These are phyloP conservation scores for Apocrypta bakeri DNA, from an alignment of 1,140 invertebrate species.

Conservation along the genomic window DNA sequence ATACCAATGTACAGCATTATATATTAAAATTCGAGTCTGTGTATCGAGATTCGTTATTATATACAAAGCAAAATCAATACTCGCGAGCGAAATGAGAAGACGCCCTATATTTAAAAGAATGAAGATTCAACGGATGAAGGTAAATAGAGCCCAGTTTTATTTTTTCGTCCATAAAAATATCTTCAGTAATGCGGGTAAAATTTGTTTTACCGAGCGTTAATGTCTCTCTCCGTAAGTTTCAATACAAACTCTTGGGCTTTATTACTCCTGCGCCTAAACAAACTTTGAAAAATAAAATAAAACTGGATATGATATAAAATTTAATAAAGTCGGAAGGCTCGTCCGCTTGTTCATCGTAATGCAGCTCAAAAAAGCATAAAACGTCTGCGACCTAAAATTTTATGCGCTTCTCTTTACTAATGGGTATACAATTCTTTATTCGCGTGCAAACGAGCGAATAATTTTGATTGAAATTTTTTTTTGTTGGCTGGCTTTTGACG, in stretches of 20 bases:
- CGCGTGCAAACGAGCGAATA: not conserved
- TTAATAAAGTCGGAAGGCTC: not conserved
- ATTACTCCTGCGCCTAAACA: not conserved
- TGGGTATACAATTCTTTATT: not conserved
- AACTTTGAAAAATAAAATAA: slow-evolving; percentile 6
- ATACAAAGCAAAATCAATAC: slow-evolving; percentile 1
- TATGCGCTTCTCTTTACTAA: no score
- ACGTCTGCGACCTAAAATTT: not conserved
- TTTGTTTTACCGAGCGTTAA: not conserved
- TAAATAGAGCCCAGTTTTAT: not conserved
- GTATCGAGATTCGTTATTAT: not conserved
- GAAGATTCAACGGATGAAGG: not conserved
- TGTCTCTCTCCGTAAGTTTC: not conserved
- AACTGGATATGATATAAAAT: not conserved
- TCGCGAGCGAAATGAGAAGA: not conserved
- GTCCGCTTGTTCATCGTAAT: not conserved
- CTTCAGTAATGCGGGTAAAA: no score
- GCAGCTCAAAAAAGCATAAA: not conserved
- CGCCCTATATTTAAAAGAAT: slow-evolving; percentile 1
- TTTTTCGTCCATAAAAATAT: not conserved
- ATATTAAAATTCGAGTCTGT: not conserved
- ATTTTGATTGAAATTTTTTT: not conserved
- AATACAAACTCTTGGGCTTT: not conserved
- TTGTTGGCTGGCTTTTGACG: no score
- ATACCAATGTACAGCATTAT: not conserved